Evolutionary conservation across 1,140 invertebrate genomes (phyloP), one percentile per base, ranked within the genome.

Genomic region (Pseudobourletiella spinata): DNA sequence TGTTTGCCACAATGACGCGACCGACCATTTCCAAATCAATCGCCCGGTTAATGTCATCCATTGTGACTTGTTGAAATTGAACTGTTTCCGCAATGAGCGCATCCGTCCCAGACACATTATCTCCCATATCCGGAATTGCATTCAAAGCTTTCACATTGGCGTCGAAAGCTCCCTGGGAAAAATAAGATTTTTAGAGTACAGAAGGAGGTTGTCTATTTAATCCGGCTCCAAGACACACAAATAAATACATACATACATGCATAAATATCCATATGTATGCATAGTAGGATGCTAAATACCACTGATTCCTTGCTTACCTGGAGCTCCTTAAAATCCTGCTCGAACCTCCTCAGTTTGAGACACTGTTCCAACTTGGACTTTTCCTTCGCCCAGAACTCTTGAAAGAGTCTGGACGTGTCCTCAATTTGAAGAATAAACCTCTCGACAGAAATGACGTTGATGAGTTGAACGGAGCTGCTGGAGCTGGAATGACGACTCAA

Each of bases 351-450:
- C 67, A 97, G 81, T 66, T 88, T 84, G 55, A 97, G 77, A 78
- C 91, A 95, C 72, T 94, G 88, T 65, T 87, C 85, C 69, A 97
- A 78, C 73, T 89, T 86, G 48, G 83, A 83, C 70, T 89, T 88
- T 78, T 97, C 93, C 70, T 88, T 84, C 20, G 83, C 82, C 92
- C 93, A 97, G 78, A 95, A 96, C 64, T 88, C 83, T 73, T 95
- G 91, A 76, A 98, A 96, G 55, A 88, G 88, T 69, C 83, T 82
- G 76, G 95, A 89, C 58, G 92, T 96, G 80, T 98, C 93, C 75
- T 95, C 92, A 69, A 98, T 79, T 79, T 97, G 92, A 29, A 93
- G 86, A 44, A 98, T 78, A 74, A 96, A 82, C 76, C 91, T 90
- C 78, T 96, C 91, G 63, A 96, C 86, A 57, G 91, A 86, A 62